Percentiles rank a stretch among this genome's conserved stretches.
Conservation (phyloP, 53 echinoderm and acorn worm genomes). For the Temnopleurus reevesii region DNA sequence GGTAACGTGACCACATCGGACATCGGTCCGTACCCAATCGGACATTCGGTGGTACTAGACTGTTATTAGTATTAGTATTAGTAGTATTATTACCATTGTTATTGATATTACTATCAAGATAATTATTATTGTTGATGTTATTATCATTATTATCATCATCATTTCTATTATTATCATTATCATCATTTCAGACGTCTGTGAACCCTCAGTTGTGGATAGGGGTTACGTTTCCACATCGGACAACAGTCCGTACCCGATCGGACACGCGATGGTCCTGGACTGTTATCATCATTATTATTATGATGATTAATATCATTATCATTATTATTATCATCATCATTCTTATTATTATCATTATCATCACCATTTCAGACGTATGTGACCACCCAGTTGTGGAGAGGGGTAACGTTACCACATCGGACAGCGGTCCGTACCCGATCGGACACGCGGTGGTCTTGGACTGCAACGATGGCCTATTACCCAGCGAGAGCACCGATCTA, state of each 20-base stretch:
- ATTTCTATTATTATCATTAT: too few relatives aligned
- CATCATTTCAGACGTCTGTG: conserved; percentile 1
- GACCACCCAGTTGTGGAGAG: conserved; percentile 3
- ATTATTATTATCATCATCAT: too few relatives aligned
- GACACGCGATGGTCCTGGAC: background rate
- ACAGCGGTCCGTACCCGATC: background rate
- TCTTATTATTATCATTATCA: too few relatives aligned
- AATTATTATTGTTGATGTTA: too few relatives aligned
- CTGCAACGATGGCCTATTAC: background rate
- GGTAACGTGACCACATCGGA: background rate
- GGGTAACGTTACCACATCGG: background rate
- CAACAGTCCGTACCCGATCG: background rate
- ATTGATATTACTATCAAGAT: too few relatives aligned
- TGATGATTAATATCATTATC: too few relatives aligned
- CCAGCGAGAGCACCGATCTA: background rate
- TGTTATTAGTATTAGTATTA: too few relatives aligned
- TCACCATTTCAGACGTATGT: background rate
- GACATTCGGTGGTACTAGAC: background rate
- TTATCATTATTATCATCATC: too few relatives aligned
- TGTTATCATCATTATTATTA: too few relatives aligned
- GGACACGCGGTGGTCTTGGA: background rate
- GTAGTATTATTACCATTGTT: too few relatives aligned
- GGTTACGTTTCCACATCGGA: background rate
- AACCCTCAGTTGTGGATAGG: background rate
- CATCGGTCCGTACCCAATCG: background rate